A percentile compares a stretch with the other conserved stretches of the same genome.
Evolutionary conservation across 2,797 vertebrate species (phyloP).

Genomic region (Pelodytes ibericus): DNA sequence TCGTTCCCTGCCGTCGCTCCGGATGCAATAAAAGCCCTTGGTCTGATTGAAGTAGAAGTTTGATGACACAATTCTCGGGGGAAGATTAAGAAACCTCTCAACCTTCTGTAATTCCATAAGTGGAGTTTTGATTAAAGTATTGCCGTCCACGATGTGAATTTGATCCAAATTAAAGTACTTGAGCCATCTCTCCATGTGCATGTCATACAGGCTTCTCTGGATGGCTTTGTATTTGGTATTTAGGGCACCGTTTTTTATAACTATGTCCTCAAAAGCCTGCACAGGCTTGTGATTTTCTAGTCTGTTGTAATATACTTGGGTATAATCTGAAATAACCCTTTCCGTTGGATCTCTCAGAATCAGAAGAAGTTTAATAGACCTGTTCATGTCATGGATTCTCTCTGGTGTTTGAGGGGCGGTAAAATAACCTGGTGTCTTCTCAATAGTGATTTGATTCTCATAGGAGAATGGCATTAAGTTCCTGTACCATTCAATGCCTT

Average conservation of each 20-base stretch:
- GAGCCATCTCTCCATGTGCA: constrained; percentile 92
- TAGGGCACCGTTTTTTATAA: constrained; percentile 86
- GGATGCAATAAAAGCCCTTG: constrained; percentile 94
- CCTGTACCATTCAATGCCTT: constrained; percentile 90
- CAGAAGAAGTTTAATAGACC: constrained; percentile 88
- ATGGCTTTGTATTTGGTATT: constrained; percentile 93
- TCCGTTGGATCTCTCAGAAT: constrained; percentile 90
- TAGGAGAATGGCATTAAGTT: constrained; percentile 91
- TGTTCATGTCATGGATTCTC: constrained; percentile 90
- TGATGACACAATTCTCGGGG: constrained; percentile 85
- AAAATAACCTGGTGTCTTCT: constrained; percentile 94
- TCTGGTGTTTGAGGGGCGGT: constrained; percentile 86
- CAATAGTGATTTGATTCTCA: constrained; percentile 89
- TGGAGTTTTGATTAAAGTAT: constrained; percentile 86
- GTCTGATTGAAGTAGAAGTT: constrained; percentile 98
- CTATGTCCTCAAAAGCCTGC: constrained; percentile 90
- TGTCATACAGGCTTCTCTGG: constrained; percentile 90
- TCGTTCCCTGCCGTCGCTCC: constrained; percentile 87
- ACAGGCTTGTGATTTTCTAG: constrained; percentile 92
- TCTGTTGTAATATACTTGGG: constrained; percentile 93
- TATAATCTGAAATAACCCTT: constrained; percentile 92
- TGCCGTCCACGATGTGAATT: constrained; percentile 91
- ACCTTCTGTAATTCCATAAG: constrained; percentile 90
- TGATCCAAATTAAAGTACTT: constrained; percentile 87
- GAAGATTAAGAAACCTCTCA: constrained; percentile 86